phyloP scores from a whole-genome alignment of 2,888 invertebrate species.

The Smittia aterrima region DNA sequence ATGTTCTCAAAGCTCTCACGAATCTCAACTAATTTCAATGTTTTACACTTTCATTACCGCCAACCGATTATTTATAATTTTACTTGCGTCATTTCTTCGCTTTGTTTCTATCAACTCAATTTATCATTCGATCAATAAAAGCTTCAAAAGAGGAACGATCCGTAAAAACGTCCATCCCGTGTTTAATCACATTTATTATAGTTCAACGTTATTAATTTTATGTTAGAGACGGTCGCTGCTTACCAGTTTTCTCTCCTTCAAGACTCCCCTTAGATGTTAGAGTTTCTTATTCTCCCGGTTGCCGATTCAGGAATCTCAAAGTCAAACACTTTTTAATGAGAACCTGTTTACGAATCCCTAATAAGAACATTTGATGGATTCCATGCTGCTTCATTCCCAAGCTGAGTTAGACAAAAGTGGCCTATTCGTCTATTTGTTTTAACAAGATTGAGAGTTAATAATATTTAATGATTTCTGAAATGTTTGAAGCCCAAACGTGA shows the following conservation, averaged over 20 bases:
- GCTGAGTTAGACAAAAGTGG: not conserved
- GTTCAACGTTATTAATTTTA: conserved; percentile 4
- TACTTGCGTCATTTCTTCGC: conserved; percentile 1
- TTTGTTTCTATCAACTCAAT: conserved; percentile 8
- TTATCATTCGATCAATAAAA: conserved; percentile 23
- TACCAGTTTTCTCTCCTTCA: conserved; percentile 1
- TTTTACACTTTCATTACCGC: conserved; percentile 41
- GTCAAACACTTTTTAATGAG: too few species aligned
- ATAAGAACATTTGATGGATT: conserved; percentile 9
- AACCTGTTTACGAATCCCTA: too few species aligned
- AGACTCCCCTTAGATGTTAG: not conserved
- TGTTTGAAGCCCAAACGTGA: conserved; percentile 28
- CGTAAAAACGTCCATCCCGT: not conserved
- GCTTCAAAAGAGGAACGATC: not conserved
- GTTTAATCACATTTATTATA: conserved; percentile 38
- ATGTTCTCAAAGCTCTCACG: not conserved
- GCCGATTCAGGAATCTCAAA: too few species aligned
- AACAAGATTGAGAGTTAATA: conserved; percentile 41
- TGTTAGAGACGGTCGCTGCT: not conserved
- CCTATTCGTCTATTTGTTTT: conserved; percentile 39
- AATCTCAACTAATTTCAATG: not conserved
- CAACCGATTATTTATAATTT: conserved; percentile 28
- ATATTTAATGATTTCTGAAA: conserved; percentile 42
- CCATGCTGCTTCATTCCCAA: conserved; percentile 12
- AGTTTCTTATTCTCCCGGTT: too few species aligned